Percentiles rank a stretch among this genome's conserved stretches.
Evolutionary conservation across 2,797 vertebrate genomes (phyloP).

Genomic region (Thalassophryne amazonica): DNA sequence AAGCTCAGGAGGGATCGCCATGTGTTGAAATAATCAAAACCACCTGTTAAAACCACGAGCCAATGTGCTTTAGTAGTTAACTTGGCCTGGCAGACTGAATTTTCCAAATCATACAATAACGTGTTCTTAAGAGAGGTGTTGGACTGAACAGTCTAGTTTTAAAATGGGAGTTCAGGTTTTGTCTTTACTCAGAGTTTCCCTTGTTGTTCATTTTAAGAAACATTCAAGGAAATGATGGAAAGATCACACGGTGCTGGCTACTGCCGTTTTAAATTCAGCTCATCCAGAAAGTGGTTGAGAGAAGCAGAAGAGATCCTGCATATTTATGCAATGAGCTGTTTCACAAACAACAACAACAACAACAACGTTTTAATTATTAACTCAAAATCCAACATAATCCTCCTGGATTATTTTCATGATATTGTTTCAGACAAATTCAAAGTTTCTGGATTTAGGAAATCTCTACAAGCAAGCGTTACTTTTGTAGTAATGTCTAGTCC

Average conservation of each 20-base stretch:
- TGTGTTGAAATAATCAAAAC: slow-evolving; percentile 28
- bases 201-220: slow-evolving; percentile 8
- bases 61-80: slow-evolving; percentile 26
- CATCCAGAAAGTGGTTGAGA: background rate
- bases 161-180: slow-evolving; percentile 10
- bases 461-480: background rate
- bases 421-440: background rate
- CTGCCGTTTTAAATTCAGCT: background rate
- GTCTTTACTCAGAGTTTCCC: slow-evolving; percentile 22
- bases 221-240: slow-evolving; percentile 12
- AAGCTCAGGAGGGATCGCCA: background rate
- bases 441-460: background rate
- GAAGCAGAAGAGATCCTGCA: background rate
- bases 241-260: background rate
- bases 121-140: slow-evolving; percentile 17
- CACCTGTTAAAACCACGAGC: slow-evolving; percentile 47
- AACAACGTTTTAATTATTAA: too few relatives aligned
- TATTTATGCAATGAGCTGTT: too few relatives aligned
- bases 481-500: too few relatives aligned
- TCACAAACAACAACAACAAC: too few relatives aligned
- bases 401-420: too few relatives aligned
- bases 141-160: slow-evolving; percentile 30
- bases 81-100: slow-evolving; percentile 20
- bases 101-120: slow-evolving; percentile 49
- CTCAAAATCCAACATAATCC: too few relatives aligned